Base-by-base conservation (phyloP, 2,797 vertebrate genomes). In the Darevskia mixta region DNA sequence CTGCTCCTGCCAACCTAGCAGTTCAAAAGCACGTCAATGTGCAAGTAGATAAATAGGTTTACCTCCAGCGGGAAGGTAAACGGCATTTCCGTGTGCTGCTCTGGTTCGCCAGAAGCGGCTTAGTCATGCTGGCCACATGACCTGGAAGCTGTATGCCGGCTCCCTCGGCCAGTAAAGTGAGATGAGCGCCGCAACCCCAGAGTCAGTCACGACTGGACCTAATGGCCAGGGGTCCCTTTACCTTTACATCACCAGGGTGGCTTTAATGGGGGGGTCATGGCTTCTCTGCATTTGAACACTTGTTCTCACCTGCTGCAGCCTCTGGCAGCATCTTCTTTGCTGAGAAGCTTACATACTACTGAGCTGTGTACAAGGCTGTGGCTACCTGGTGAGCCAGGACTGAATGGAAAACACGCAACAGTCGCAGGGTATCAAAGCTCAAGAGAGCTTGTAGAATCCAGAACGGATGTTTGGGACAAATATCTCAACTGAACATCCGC, bases 381-480 rank as follows among this genome's bases (percentile, higher is more conserved):
- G 27, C 43, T 15, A 0, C 75, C 0, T 13, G 64, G 11, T 38
- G 58, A 79, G 23, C 76, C 25, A 66, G 29, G 35, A 35, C 8
- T 77, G 75, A 80, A 80, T 41, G n/a, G 20, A 45, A 64, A 89
- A 81, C 20, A 55, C 5, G 32, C 25, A 32, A 45, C 29, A 58
- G 8, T 49, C 4, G 23, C 29, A 87, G n/a, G 61, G n/a, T 45
- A 45, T 58, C 73, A 41, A 66, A 61, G n/a, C 7, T 29, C n/a
- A 15, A 27, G 7, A 5, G 5, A 4, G 7, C 32, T 29, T 81
- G 29, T 1, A 0, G 79, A 3, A 20, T 76, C 15, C 8, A 0
- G 29, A 15, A 86, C 45, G 77, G 84, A 18, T 64, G 45, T 86
- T 25, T 0, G 0, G 20, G 18, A 0, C 17, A 7, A 85, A 49